phyloP scores from a whole-genome alignment of 2,888 invertebrate genomes.

The Phaedon cochleariae region DNA sequence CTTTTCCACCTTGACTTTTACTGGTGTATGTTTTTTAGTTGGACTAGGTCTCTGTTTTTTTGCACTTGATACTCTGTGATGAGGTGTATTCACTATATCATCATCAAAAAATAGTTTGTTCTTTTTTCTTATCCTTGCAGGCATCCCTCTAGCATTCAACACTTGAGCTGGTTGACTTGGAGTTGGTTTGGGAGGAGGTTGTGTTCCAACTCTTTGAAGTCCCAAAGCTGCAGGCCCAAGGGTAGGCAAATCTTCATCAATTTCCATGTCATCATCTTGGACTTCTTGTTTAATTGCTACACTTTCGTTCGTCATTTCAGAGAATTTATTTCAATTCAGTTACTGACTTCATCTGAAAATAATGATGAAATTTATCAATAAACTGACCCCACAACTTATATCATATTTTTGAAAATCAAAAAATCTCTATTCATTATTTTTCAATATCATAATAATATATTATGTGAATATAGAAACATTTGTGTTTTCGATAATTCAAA shows the following conservation, averaged over 20 bases:
- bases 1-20: constrained; percentile 44
- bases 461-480: background rate
- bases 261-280: constrained; percentile 59
- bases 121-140: constrained; percentile 88
- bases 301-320: constrained; percentile 56
- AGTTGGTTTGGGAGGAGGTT: constrained; percentile 75
- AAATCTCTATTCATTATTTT: background rate
- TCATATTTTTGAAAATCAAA: constrained; percentile 10
- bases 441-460: background rate
- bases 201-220: constrained; percentile 82
- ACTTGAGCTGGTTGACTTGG: constrained; percentile 79
- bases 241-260: constrained; percentile 73
- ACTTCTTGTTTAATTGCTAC: constrained; percentile 66
- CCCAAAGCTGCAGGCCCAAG: constrained; percentile 84
- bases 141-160: constrained; percentile 88
- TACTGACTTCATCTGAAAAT: constrained; percentile 66
- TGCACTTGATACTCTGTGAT: constrained; percentile 77
- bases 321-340: constrained; percentile 67
- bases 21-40: constrained; percentile 49
- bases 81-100: constrained; percentile 83
- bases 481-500: constrained; percentile 35
- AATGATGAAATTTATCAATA: constrained; percentile 35
- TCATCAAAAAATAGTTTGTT: constrained; percentile 88
- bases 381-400: background rate
- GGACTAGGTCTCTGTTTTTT: constrained; percentile 70